Conservation (phyloP, 1,140 invertebrate genomes). For the Sogatella furcifera region DNA sequence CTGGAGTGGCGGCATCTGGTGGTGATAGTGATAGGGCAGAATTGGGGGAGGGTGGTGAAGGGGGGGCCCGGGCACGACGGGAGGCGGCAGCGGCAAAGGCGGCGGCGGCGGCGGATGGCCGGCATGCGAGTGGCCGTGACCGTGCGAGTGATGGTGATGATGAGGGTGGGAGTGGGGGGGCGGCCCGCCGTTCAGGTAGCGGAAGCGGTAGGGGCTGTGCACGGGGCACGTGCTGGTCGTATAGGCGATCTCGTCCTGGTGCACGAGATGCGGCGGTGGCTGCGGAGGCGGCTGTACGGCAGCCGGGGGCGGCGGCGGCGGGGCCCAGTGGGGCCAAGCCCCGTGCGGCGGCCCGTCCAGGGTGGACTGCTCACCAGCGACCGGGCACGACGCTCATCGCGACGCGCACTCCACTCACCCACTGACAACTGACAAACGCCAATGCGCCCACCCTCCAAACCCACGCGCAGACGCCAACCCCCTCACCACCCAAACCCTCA, state of each 20-base stretch:
- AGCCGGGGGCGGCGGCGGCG: conserved; percentile 14
- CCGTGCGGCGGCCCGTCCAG: conserved; percentile 5
- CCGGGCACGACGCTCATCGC: conserved; percentile 10
- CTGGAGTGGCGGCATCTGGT: conserved; percentile 1
- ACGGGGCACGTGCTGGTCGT: conserved; percentile 39
- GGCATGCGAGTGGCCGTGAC: conserved; percentile 28
- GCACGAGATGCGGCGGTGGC: conserved; percentile 9
- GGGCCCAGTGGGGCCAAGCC: conserved; percentile 18
- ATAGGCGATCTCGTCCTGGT: conserved; percentile 6
- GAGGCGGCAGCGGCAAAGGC: conserved; percentile 9
- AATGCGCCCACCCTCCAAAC: conserved; percentile 10
- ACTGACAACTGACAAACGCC: neutral
- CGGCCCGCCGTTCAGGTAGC: conserved; percentile 42
- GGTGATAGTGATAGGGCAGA: neutral
- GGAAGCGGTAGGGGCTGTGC: conserved; percentile 49
- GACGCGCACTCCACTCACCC: conserved; percentile 11
- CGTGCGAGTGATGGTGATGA: conserved; percentile 17
- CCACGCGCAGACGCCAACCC: conserved; percentile 19
- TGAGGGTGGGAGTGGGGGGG: conserved; percentile 38
- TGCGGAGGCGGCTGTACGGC: conserved; percentile 9
- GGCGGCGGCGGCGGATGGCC: conserved; percentile 23
- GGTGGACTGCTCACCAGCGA: conserved; percentile 13
- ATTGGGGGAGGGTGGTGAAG: neutral
- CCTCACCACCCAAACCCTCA: conserved; percentile 21
- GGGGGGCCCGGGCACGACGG: neutral